Evolutionary conservation across 2,113 vertebrate species (phyloP), one percentile per base, ranked within the genome.

Genomic region (Alligator sinensis): DNA sequence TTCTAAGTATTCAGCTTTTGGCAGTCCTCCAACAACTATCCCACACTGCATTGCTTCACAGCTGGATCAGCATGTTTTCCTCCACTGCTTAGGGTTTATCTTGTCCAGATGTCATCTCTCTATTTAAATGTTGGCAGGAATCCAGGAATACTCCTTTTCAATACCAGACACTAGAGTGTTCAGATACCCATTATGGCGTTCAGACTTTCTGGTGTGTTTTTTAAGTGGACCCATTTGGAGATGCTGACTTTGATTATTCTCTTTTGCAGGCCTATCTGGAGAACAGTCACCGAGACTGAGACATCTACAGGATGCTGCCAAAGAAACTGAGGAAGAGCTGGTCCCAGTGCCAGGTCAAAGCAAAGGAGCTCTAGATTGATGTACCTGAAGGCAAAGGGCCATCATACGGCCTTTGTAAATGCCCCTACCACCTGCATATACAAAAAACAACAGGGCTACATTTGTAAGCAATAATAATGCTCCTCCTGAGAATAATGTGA

Each of bases 281-380:
- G 63, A 84, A 84, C 38, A 95, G 76, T 58, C 38, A 74, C 74
- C 87, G 87, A 38, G 90, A 93, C 3, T 4, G 34, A 95, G 54
- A 83, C 5, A 63, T 87, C 28, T 89, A 24, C 47, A 83, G 93
- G 87, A 83, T 80, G 47, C 66, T 81, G 8, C 90, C 28, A 79
- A 54, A 87, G 22, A 15, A 28, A 1, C n/a, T 9, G 47, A 91
- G 82, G 4, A 2, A 86, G 77, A 82, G 11, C 4, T 88, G 17
- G 3, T n/a, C 2, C 0, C 14, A 34, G 1, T 84, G 6, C 5
- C 22, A 94, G 81, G 5, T 8, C 27, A 78, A 90, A 85, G 11
- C 11, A 81, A n/a, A 83, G 63, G 91, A 83, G 4, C 85, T 3
- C 15, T 63, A 47, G 10, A 28, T 17, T 47, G 70, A 87, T 89